Conservation (phyloP, 2,797 vertebrate species). For the Bryconaethiops microstoma region DNA sequence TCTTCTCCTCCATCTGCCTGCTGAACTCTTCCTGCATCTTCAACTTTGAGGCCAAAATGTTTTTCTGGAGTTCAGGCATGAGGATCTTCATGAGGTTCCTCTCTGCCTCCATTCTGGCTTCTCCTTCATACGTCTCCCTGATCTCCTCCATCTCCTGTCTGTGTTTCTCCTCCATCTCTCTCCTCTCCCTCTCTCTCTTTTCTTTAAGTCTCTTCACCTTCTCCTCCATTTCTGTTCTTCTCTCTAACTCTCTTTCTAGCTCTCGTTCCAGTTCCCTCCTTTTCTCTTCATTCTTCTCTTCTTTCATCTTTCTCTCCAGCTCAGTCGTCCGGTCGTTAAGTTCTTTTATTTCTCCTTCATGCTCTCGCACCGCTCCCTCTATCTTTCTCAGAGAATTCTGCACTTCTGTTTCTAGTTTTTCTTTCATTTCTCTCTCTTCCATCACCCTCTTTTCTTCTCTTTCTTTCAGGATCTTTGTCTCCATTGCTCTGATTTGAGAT, state of each 20-base stretch:
- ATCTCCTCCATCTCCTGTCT: not conserved
- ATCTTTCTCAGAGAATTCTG: not conserved
- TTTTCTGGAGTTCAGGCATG: not conserved
- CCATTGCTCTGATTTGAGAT: not conserved
- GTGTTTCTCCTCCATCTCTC: not conserved
- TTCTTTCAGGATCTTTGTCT: not conserved
- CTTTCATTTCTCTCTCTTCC: not conserved
- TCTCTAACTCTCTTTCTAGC: not conserved
- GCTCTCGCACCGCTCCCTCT: not conserved
- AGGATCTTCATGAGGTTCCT: not conserved
- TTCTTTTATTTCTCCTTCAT: slow-evolving; percentile 25
- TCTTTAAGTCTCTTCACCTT: not conserved
- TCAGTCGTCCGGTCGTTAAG: not conserved
- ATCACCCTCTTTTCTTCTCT: not conserved
- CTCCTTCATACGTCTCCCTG: not conserved
- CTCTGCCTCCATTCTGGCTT: not conserved
- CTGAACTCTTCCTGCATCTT: slow-evolving; percentile 27
- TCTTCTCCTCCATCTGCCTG: slow-evolving; percentile 19
- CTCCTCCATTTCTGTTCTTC: no score
- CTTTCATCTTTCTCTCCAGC: not conserved
- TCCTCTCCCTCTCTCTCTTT: not conserved
- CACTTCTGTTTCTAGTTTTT: not conserved
- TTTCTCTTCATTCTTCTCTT: not conserved
- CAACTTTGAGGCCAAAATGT: not conserved
- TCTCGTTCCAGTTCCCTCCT: not conserved